Evolutionary conservation across 2,888 invertebrate species (phyloP), one percentile per base, ranked within the genome.

Genomic region (Cheilosia soror): DNA sequence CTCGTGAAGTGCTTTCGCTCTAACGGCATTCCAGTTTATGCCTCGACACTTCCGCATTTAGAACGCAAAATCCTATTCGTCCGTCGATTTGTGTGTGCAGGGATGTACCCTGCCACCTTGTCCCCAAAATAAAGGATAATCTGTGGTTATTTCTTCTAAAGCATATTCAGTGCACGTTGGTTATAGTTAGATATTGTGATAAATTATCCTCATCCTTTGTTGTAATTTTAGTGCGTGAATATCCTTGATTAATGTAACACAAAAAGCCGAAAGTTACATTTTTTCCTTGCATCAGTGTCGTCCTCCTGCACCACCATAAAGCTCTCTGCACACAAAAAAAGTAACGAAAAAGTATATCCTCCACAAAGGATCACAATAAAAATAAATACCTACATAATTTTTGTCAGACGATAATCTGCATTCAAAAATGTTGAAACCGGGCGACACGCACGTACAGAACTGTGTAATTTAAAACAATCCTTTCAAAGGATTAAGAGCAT

Each of bases 1-100:
- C 87, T 81, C 78, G 65, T 87, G 81, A 68, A 68, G 82, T 86
- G 83, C 86, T 87, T 87, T 87, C 78, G 77, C 81, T 81, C 78
- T 78, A 80, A 78, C 77, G 81, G 75, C 76, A 83, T 88, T 88
- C 82, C 87, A 88, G 88, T 88, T 86, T 69, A 87, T 86, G 88
- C 87, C 82, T 86, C 82, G 80, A 87, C 87, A 88, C 87, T 88
- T 88, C 88, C 89, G 89, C 83, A 87, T 87, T 81, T 76, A 68
- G 76, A 87, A 82, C 87, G 63, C 58, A 60, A 79, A 84, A 82
- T 75, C 60, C 55, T 33, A 85, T 66, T 80, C 71, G 71, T 76
- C 76, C 80, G 65, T 66, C 63, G 68, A 63, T 68, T 44, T 49
- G 80, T 62, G 62, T 78, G 51, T 75, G 69, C 75, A 66, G 68